A percentile compares a stretch with the other conserved stretches of the same genome.
These are phyloP conservation scores for Gymnosoma rotundatum DNA, from an alignment of 2,888 invertebrate genomes.

Conservation along the genomic window DNA sequence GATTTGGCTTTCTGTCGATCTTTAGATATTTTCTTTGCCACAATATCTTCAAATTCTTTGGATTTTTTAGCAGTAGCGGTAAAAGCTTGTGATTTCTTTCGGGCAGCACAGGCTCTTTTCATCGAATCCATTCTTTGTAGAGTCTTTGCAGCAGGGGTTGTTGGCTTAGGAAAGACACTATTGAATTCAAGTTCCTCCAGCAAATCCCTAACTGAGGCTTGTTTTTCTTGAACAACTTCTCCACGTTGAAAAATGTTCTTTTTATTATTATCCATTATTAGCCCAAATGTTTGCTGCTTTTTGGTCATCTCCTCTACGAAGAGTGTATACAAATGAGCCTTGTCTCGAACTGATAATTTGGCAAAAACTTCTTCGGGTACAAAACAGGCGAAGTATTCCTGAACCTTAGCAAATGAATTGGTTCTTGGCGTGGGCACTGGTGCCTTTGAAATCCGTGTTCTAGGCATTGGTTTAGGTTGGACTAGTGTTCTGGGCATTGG, in stretches of 20 bases:
- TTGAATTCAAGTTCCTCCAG: conserved; percentile 76
- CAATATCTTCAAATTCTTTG: conserved; percentile 58
- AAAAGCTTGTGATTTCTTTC: neutral
- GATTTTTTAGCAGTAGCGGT: no score
- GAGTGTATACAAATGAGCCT: conserved; percentile 77
- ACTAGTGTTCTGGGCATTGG: neutral
- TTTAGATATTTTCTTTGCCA: conserved; percentile 47
- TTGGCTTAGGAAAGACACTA: conserved; percentile 20
- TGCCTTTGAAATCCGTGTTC: conserved; percentile 6
- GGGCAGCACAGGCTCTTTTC: conserved; percentile 22
- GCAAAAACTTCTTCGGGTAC: conserved; percentile 78
- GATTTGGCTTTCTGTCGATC: neutral
- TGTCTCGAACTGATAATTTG: conserved; percentile 79
- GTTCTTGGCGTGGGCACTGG: conserved; percentile 66
- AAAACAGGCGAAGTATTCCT: conserved; percentile 69
- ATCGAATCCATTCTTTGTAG: conserved; percentile 48
- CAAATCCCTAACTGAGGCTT: conserved; percentile 76
- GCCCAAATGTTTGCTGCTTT: neutral
- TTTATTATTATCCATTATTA: neutral
- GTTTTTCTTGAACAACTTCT: conserved; percentile 74
- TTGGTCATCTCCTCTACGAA: conserved; percentile 77
- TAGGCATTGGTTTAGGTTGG: conserved; percentile 12
- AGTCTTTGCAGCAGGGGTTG: neutral
- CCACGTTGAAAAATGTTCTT: neutral
- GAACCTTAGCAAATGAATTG: neutral